Conservation (phyloP, 2,797 vertebrate genomes). For the Hephaestus fuliginosus region DNA sequence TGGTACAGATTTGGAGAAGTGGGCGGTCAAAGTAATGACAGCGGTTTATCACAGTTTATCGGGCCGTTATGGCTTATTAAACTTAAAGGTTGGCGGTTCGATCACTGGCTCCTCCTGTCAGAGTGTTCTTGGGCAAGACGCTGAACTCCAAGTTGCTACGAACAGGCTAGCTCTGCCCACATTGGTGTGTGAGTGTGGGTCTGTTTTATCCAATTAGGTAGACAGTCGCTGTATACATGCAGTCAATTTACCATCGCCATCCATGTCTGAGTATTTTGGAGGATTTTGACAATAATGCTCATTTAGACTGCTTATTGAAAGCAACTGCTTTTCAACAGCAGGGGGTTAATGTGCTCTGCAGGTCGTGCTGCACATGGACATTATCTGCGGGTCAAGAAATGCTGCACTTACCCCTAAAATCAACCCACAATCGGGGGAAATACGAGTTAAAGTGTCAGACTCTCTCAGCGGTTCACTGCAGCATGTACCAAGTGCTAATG, state of each 20-base stretch:
- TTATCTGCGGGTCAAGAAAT: conserved; percentile 20
- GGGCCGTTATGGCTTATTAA: too few species aligned
- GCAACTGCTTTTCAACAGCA: conserved; percentile 20
- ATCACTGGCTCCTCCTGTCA: too few species aligned
- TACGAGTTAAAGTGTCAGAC: conserved; percentile 30
- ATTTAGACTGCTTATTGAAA: conserved; percentile 14
- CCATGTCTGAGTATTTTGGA: neutral
- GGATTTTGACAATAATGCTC: conserved; percentile 15
- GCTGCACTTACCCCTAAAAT: conserved; percentile 30
- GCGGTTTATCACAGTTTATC: too few species aligned
- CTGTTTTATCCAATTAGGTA: too few species aligned
- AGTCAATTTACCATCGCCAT: neutral
- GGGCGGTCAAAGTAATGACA: neutral
- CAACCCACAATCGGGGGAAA: conserved; percentile 1
- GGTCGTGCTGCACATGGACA: conserved; percentile 13
- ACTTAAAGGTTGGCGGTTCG: too few species aligned
- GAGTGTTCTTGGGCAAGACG: too few species aligned
- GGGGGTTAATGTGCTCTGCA: conserved; percentile 13
- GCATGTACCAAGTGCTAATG: conserved; percentile 33
- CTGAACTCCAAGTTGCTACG: too few species aligned
- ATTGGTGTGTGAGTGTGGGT: too few species aligned
- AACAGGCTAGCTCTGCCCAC: too few species aligned
- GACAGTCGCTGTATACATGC: too few species aligned
- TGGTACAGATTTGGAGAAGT: neutral
- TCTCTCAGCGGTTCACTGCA: conserved; percentile 33